These are phyloP conservation scores for Caranx melampygus DNA, from an alignment of 2,113 vertebrate species.

Conservation along the genomic window DNA sequence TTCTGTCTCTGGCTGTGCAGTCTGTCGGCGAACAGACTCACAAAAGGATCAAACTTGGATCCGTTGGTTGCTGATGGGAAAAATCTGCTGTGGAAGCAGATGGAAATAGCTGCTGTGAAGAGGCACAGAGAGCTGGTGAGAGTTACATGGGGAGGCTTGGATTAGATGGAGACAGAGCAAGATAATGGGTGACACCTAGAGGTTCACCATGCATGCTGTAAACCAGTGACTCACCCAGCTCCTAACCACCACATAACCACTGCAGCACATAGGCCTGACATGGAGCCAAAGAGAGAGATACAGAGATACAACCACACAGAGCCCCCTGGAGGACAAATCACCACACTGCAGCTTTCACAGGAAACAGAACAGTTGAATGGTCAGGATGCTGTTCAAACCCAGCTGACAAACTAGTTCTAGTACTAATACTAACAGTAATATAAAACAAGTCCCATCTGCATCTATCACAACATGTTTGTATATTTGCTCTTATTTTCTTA, in stretches of 20 bases:
- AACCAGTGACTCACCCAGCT: constrained; percentile 14
- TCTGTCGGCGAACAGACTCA: constrained; percentile 7
- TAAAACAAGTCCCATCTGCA: too few relatives aligned
- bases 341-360: constrained; percentile 27
- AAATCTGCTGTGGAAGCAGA: constrained; percentile 29
- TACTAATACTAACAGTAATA: too few relatives aligned
- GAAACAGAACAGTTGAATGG: too few relatives aligned
- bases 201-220: constrained; percentile 53
- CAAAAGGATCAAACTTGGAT: constrained; percentile 28
- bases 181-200: constrained; percentile 73
- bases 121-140: not conserved
- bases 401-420: too few relatives aligned
- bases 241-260: constrained; percentile 6
- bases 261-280: constrained; percentile 5
- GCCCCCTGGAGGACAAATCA: constrained; percentile 57
- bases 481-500: too few relatives aligned
- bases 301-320: constrained; percentile 47
- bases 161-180: constrained; percentile 9
- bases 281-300: not conserved
- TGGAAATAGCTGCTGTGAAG: constrained; percentile 19
- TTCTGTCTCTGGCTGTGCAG: constrained; percentile 11
- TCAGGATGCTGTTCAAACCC: too few relatives aligned
- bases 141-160: not conserved
- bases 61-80: constrained; percentile 10
- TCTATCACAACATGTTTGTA: too few relatives aligned